Percentiles rank a stretch among this genome's conserved stretches.
phyloP scores from a whole-genome alignment of 2,113 vertebrate genomes.

The Anhinga rufa region DNA sequence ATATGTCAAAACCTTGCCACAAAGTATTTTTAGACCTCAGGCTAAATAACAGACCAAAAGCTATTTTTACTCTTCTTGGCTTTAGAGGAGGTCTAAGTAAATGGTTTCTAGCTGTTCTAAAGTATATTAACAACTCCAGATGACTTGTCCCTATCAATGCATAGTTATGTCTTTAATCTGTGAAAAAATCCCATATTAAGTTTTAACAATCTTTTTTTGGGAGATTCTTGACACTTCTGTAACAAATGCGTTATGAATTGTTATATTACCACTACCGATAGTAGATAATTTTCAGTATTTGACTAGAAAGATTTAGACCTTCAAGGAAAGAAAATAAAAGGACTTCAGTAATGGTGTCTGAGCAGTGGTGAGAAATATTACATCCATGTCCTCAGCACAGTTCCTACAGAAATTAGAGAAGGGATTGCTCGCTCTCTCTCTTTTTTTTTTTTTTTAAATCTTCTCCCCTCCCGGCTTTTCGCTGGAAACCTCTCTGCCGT shows the following conservation, averaged over 20 bases:
- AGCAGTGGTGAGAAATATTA: background rate
- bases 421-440: background rate
- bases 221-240: background rate
- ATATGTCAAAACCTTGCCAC: conserved; percentile 15
- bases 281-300: background rate
- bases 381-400: background rate
- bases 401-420: background rate
- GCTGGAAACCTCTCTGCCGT: background rate
- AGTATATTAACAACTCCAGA: conserved; percentile 18
- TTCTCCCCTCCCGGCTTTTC: background rate
- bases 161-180: background rate
- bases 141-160: background rate
- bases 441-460: no score
- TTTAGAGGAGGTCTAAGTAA: conserved; percentile 37
- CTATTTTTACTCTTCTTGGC: background rate
- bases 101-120: conserved; percentile 20
- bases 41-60: conserved; percentile 2
- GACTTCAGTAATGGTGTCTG: background rate
- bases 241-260: background rate
- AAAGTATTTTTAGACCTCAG: conserved; percentile 15
- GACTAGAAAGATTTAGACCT: background rate
- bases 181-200: background rate
- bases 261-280: background rate
- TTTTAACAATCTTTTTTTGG: background rate
- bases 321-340: background rate